These are phyloP conservation scores for Protodeltote pygarga DNA, from an alignment of 2,888 invertebrate genomes.

Conservation along the genomic window DNA sequence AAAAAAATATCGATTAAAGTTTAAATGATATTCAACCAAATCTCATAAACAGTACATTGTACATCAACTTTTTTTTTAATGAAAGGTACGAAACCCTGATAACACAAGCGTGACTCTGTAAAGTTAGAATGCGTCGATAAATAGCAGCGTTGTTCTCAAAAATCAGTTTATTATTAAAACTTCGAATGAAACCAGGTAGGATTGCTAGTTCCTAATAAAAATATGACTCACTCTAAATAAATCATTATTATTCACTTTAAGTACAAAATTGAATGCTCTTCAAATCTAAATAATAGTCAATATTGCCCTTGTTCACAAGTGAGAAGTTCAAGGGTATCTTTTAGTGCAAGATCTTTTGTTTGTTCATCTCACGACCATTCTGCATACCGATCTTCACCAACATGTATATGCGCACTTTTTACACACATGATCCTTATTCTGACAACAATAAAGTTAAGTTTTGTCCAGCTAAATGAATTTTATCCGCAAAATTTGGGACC, in stretches of 20 bases:
- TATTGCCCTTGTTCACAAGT: constrained; percentile 39
- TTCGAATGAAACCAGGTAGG: too few relatives aligned
- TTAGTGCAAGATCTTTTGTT: constrained; percentile 38
- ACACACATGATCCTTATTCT: neutral
- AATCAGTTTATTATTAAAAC: too few relatives aligned
- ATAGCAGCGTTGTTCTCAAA: too few relatives aligned
- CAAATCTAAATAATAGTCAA: constrained; percentile 34
- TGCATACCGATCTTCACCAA: constrained; percentile 27
- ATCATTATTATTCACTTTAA: constrained; percentile 7
- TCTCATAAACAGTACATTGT: too few relatives aligned
- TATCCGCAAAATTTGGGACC: neutral
- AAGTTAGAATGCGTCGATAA: too few relatives aligned
- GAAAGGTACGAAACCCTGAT: too few relatives aligned
- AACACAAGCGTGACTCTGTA: too few relatives aligned
- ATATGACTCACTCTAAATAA: constrained; percentile 9
- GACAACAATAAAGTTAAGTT: neutral
- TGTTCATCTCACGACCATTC: constrained; percentile 35
- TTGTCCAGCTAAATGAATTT: neutral
- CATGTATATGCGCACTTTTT: neutral
- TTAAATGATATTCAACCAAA: too few relatives aligned
- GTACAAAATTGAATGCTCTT: constrained; percentile 30
- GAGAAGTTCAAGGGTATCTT: constrained; percentile 46
- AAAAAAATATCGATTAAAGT: too few relatives aligned
- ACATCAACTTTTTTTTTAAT: too few relatives aligned
- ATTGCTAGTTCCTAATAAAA: constrained; percentile 3